Conservation (phyloP, 2,797 vertebrate species). For the Meriones psammophilus region DNA sequence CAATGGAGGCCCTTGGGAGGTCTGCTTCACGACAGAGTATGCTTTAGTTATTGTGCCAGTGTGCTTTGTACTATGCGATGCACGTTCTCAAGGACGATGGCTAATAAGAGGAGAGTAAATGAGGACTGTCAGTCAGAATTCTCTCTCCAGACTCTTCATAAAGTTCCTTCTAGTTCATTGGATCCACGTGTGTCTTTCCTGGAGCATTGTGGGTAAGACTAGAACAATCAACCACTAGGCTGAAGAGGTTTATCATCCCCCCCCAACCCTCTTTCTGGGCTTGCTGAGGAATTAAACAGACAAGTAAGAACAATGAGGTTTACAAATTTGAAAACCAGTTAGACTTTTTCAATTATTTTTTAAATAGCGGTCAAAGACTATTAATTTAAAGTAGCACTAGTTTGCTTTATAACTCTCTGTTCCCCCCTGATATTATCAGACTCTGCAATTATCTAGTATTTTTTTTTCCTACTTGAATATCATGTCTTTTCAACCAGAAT, state of each 20-base stretch:
- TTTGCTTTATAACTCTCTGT: background rate
- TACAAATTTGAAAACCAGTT: background rate
- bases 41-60: background rate
- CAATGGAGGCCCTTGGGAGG: background rate
- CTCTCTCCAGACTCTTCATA: background rate
- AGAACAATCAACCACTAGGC: background rate
- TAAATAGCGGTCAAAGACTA: background rate
- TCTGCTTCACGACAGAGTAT: background rate
- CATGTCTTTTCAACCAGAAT: background rate
- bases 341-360: background rate
- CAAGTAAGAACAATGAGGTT: background rate
- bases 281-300: background rate
- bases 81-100: background rate
- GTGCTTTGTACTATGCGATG: background rate
- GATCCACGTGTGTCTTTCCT: background rate
- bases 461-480: constrained; percentile 15
- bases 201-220: background rate
- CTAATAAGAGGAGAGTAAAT: background rate
- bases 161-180: background rate
- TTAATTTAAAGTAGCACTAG: background rate
- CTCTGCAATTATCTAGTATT: background rate
- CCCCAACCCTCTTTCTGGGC: background rate
- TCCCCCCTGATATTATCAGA: background rate
- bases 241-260: background rate
- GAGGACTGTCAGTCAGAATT: background rate